A percentile compares a stretch with the other conserved stretches of the same genome.
Conservation (phyloP, 2,113 vertebrate species). For the Orycteropus afer region DNA sequence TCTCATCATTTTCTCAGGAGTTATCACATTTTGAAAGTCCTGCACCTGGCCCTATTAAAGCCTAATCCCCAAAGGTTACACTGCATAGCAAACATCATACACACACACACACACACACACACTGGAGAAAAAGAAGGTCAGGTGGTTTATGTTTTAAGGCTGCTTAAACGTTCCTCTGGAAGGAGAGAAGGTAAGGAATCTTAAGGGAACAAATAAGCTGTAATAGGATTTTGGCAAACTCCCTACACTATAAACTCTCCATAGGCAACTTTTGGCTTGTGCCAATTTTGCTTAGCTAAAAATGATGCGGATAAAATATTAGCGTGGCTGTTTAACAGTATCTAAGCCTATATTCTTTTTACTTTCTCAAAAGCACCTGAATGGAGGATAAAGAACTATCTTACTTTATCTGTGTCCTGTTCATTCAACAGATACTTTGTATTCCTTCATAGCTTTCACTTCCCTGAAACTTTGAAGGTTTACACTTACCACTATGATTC, state of each 20-base stretch:
- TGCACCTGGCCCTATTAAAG: constrained; percentile 69
- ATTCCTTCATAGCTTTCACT: background rate
- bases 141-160: constrained; percentile 66
- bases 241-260: constrained; percentile 68
- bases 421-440: constrained; percentile 60
- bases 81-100: constrained; percentile 44
- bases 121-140: constrained; percentile 56
- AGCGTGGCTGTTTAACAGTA: constrained; percentile 68
- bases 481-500: background rate
- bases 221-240: constrained; percentile 79
- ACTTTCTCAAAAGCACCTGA: constrained; percentile 1
- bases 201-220: constrained; percentile 70
- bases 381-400: constrained; percentile 24
- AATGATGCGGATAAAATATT: constrained; percentile 69
- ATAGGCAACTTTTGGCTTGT: constrained; percentile 59
- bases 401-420: constrained; percentile 65
- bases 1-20: constrained; percentile 46
- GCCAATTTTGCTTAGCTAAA: constrained; percentile 80
- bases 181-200: constrained; percentile 81
- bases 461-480: background rate
- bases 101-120: background rate
- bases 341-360: constrained; percentile 57
- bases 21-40: constrained; percentile 32
- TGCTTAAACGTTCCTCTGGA: constrained; percentile 76
- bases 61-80: constrained; percentile 57